phyloP scores from a whole-genome alignment of 2,113 vertebrate species.

The Triplophysa tibetana region DNA sequence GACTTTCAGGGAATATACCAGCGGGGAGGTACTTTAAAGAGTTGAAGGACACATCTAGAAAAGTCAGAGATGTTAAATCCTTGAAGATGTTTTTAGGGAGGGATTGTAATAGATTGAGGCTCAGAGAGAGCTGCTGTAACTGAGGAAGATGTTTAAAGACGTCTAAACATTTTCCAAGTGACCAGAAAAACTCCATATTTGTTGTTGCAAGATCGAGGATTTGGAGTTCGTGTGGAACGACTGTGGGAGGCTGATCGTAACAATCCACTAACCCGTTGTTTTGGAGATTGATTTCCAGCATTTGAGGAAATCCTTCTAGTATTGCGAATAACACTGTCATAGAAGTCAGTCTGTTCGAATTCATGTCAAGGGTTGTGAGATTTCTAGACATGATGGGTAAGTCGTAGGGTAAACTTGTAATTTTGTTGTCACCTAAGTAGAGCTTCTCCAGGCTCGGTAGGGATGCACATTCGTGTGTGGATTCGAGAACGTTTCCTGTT shows the following conservation, averaged over 20 bases:
- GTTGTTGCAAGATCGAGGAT: conserved; percentile 79
- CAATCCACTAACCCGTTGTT: conserved; percentile 80
- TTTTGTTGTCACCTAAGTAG: conserved; percentile 76
- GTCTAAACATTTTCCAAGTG: conserved; percentile 70
- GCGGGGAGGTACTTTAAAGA: conserved; percentile 72
- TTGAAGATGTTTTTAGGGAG: conserved; percentile 80
- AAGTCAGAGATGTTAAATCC: conserved; percentile 71
- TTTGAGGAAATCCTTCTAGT: conserved; percentile 55
- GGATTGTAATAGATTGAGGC: conserved; percentile 74
- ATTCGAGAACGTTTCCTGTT: conserved; percentile 79
- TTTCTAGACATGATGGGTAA: conserved; percentile 9
- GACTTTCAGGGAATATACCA: conserved; percentile 72
- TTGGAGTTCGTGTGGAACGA: conserved; percentile 62
- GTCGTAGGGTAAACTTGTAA: conserved; percentile 47
- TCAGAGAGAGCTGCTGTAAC: conserved; percentile 73
- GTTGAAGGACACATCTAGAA: conserved; percentile 80
- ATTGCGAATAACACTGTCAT: conserved; percentile 72
- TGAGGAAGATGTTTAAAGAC: conserved; percentile 76
- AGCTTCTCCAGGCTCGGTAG: conserved; percentile 65
- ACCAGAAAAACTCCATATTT: conserved; percentile 81
- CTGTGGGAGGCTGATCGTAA: fast-evolving
- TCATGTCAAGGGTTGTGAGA: conserved; percentile 66
- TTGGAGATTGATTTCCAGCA: conserved; percentile 69
- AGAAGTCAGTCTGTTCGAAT: conserved; percentile 74
- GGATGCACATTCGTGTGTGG: conserved; percentile 56